Evolutionary conservation across 2,888 invertebrate genomes (phyloP), one percentile per base, ranked within the genome.

Genomic region (Heliothis peltigera): DNA sequence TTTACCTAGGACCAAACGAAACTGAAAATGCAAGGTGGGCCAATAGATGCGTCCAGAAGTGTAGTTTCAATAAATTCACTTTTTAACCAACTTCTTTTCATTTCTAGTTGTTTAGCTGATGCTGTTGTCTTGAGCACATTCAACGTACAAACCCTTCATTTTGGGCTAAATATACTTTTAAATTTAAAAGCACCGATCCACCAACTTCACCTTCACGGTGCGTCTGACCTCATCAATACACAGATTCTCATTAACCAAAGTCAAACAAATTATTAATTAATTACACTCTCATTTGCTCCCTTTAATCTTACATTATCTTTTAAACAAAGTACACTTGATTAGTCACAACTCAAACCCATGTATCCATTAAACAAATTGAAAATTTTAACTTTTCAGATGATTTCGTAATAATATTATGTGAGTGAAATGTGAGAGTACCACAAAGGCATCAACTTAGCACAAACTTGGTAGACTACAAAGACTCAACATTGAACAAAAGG

Each of bases 401-500:
- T 80, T 80, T 79, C 32, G 61, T 81, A 78, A 74, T 79, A 74
- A 79, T 28, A n/a, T n/a, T n/a, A 10, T 77, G 47, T 62, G 71
- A 66, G 66, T 73, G 76, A 69, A 76, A 79, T 77, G 63, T 77
- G 62, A 80, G 63, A 64, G 63, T 42, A 62, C 76, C 77, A 70
- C 79, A 79, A 79, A 77, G 77, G 70, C 69, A 66, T 64, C 54
- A 72, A 79, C 81, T 82, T 82, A 58, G 49, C 10, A 51, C 55
- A 73, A 81, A 82, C 71, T 81, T 82, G 3, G 61, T 63, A 80
- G 80, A 81, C 80, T 78, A 80, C 83, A 83, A 83, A 78, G 75
- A 75, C 70, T 68, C n/a, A 48, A 52, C n/a, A 28, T 28, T 43
- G 53, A 75, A 79, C 75, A 72, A 77, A 71, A 65, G 65, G 47